phyloP scores from a whole-genome alignment of 2,888 invertebrate genomes.

The Polyploca ridens region DNA sequence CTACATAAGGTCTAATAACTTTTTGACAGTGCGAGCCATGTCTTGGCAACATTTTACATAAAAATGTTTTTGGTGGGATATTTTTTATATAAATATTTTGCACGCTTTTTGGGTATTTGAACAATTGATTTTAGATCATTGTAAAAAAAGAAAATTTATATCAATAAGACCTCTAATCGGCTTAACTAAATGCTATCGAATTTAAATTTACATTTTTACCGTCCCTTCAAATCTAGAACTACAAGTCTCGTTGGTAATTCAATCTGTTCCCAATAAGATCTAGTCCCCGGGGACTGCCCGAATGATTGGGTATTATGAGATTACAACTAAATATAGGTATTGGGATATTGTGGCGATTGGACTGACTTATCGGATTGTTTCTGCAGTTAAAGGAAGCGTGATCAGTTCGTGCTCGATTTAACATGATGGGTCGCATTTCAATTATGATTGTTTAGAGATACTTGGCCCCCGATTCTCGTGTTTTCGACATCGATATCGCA shows the following conservation, averaged over 20 bases:
- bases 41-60: too few relatives aligned
- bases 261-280: slow-evolving; percentile 41
- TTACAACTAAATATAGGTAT: slow-evolving; percentile 54
- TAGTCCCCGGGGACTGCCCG: slow-evolving; percentile 51
- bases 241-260: slow-evolving; percentile 44
- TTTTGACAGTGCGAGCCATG: too few relatives aligned
- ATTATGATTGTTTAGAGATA: neutral
- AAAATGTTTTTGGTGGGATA: too few relatives aligned
- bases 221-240: slow-evolving; percentile 16
- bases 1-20: too few relatives aligned
- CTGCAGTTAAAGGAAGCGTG: slow-evolving; percentile 12
- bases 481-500: too few relatives aligned
- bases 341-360: slow-evolving; percentile 64
- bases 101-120: too few relatives aligned
- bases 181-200: neutral
- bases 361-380: slow-evolving; percentile 32
- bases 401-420: neutral
- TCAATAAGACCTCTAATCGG: neutral
- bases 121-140: too few relatives aligned
- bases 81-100: too few relatives aligned
- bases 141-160: neutral
- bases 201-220: slow-evolving; percentile 2
- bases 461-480: neutral
- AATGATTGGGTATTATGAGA: slow-evolving; percentile 81
- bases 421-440: neutral